phyloP scores from a whole-genome alignment of 2,113 vertebrate species.

The Saccopteryx bilineata region DNA sequence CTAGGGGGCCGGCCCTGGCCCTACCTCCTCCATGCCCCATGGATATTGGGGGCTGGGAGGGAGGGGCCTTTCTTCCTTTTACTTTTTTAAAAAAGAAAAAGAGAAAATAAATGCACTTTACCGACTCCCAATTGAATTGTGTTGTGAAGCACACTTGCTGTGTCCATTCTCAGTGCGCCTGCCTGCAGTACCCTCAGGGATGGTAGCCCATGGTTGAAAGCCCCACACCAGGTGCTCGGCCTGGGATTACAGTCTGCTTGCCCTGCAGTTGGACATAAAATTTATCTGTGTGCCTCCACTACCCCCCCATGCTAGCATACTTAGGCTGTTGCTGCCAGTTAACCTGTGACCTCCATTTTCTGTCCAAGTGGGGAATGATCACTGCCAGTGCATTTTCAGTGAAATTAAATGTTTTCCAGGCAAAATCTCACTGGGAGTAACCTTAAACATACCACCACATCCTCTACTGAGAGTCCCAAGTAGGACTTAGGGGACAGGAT shows the following conservation, averaged over 20 bases:
- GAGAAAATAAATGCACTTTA: constrained; percentile 81
- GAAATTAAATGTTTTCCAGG: background rate
- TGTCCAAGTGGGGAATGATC: background rate
- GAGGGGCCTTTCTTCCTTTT: background rate
- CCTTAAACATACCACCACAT: background rate
- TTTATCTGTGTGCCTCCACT: background rate
- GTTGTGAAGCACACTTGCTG: background rate
- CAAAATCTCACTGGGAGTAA: background rate
- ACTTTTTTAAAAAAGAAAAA: background rate
- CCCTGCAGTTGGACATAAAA: background rate
- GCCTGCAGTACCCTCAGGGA: background rate
- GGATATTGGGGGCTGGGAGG: constrained; percentile 10
- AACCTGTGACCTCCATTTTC: constrained; percentile 28
- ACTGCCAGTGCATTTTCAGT: background rate
- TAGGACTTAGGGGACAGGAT: background rate
- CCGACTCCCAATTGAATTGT: background rate
- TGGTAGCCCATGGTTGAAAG: background rate
- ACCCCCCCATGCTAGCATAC: too few species aligned
- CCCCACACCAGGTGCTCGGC: background rate
- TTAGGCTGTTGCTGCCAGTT: background rate
- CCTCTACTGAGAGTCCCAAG: background rate
- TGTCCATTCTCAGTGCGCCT: background rate
- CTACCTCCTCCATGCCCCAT: background rate
- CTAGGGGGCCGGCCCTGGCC: constrained; percentile 36
- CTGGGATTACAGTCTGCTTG: background rate